A percentile compares a stretch with the other conserved stretches of the same genome.
These are phyloP conservation scores for Dissostichus mawsoni DNA, from an alignment of 2,113 vertebrate species.

Conservation along the genomic window DNA sequence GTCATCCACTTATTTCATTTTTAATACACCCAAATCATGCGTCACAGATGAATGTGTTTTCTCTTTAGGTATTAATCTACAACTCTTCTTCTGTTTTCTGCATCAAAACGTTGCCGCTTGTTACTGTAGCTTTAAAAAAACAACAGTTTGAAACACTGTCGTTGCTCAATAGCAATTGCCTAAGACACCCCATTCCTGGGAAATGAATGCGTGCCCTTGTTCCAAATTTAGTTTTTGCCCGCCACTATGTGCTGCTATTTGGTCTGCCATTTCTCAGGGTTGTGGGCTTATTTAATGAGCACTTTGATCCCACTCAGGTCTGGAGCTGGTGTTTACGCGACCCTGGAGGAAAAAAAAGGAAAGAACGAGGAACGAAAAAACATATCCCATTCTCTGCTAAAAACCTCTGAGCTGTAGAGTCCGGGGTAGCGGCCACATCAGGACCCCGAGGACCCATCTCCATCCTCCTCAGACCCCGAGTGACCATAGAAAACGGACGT, in stretches of 20 bases:
- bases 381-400: constrained; percentile 46
- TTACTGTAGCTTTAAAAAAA: constrained; percentile 56
- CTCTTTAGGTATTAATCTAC: constrained; percentile 20
- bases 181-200: constrained; percentile 78
- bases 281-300: constrained; percentile 82
- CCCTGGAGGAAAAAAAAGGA: constrained; percentile 63
- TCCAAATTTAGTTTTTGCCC: constrained; percentile 81
- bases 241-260: constrained; percentile 78
- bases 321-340: constrained; percentile 78
- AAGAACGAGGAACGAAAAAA: constrained; percentile 27
- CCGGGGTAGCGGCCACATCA: constrained; percentile 37
- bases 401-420: constrained; percentile 60
- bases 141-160: constrained; percentile 57
- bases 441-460: constrained; percentile 52
- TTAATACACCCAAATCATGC: not conserved
- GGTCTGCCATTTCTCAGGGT: constrained; percentile 82
- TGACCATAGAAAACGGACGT: constrained; percentile 33
- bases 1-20: not conserved
- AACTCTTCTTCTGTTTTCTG: constrained; percentile 12
- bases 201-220: constrained; percentile 83
- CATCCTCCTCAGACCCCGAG: constrained; percentile 28
- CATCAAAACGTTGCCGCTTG: constrained; percentile 21
- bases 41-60: constrained; percentile 1
- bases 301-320: constrained; percentile 83
- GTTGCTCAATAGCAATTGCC: constrained; percentile 76